Percentiles rank a stretch among this genome's conserved stretches.
Evolutionary conservation across 2,888 invertebrate genomes (phyloP).

Genomic region (Melolontha melolontha): DNA sequence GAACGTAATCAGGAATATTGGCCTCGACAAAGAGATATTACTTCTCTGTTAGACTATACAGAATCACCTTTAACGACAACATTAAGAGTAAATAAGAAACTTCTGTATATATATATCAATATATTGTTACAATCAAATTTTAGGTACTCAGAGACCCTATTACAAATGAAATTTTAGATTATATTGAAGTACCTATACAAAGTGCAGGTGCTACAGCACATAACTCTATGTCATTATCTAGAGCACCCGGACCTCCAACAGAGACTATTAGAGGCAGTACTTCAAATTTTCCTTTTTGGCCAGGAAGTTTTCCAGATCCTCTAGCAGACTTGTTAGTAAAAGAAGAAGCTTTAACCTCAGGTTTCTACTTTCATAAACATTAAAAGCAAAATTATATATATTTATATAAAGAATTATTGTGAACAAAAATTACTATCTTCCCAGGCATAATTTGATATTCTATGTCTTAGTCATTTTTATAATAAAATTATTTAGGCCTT

Average conservation of each 20-base stretch:
- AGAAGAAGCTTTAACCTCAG: conserved; percentile 54
- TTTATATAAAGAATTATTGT: too few relatives aligned
- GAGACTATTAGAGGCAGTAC: conserved; percentile 81
- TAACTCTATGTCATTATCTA: conserved; percentile 83
- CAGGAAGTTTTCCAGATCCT: conserved; percentile 79
- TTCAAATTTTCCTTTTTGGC: conserved; percentile 88
- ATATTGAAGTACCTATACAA: conserved; percentile 71
- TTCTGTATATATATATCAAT: conserved; percentile 31
- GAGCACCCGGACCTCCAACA: conserved; percentile 80
- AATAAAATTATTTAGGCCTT: too few relatives aligned
- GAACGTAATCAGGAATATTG: conserved; percentile 77
- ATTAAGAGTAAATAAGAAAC: conserved; percentile 63
- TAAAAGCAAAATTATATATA: too few relatives aligned
- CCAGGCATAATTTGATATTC: too few relatives aligned
- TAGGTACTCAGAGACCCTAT: conserved; percentile 79
- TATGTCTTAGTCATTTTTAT: too few relatives aligned
- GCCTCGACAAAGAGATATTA: conserved; percentile 69
- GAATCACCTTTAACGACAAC: conserved; percentile 67
- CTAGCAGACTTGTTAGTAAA: conserved; percentile 67
- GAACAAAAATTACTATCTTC: too few relatives aligned
- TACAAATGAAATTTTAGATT: conserved; percentile 81
- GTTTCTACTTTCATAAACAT: conserved; percentile 1
- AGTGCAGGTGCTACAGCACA: conserved; percentile 74
- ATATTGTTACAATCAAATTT: conserved; percentile 45
- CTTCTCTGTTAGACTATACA: conserved; percentile 68